Base-by-base conservation (phyloP, 2,113 vertebrate genomes). In the Sinocyclocheilus grahami region DNA sequence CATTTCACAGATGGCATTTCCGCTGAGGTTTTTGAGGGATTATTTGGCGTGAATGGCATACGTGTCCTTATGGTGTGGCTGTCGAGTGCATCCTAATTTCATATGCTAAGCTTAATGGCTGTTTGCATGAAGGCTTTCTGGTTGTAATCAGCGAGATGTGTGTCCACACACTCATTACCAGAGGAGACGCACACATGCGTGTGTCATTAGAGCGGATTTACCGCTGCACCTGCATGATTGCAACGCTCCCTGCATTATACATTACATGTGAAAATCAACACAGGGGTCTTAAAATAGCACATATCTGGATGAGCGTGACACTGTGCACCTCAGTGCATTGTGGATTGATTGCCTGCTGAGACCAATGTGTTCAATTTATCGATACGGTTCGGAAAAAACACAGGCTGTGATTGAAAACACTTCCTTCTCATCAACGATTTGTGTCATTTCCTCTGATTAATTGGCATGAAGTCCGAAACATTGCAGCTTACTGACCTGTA, bases 11-110 rank as follows among this genome's bases (percentile, higher is more conserved):
- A 53, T 60, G 72, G 11, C 37, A 27, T 72, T 60, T 72, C 16
- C 67, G 42, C n/a, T 79, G 77, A 60, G 76, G n/a, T 79, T 79
- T 79, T 22, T 24, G 53, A 79, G 53, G 76, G 77, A 60, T 79
- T 60, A 79, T 79, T 79, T 60, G 55, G 30, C 1, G 16, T 79
- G 60, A 79, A 79, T 79, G 77, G 16, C 77, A 79, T 16, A 13
- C 22, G 77, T 79, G 7, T 76, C 77, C 18, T 63, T 74, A 33
- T 33, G 37, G 18, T 18, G 3, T 12, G 12, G 11, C 48, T 51
- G 33, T 22, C 3, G 14, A 53, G 55, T 33, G 76, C 3, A 55
- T 33, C 24, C 27, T 48, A 55, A 78, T 55, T 51, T 27, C 10
- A 22, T 58, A 39, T 4, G 22, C 39, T 80, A 48, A 39, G 77